Conservation (phyloP, 2,113 vertebrate genomes). For the Podilymbus podiceps region DNA sequence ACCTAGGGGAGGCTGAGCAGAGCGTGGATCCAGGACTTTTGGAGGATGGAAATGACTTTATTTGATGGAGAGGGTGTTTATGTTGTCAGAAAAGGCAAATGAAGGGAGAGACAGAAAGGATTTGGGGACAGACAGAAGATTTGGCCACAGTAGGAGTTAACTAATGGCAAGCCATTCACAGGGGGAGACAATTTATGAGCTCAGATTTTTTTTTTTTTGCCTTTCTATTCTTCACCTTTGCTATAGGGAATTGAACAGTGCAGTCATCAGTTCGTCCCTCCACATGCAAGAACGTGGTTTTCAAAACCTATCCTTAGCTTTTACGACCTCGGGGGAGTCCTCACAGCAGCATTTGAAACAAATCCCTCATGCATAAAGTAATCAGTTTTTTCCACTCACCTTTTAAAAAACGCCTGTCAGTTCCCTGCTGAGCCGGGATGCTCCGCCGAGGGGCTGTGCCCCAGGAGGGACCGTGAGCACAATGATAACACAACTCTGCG, state of each 20-base stretch:
- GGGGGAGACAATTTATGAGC: not conserved
- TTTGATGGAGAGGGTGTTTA: not conserved
- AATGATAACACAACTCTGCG: not conserved
- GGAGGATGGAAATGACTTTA: not conserved
- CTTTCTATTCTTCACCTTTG: not conserved
- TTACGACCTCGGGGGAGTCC: not conserved
- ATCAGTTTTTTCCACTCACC: not conserved
- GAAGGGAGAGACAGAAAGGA: not conserved
- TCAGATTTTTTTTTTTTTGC: not conserved
- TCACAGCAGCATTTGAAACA: not conserved
- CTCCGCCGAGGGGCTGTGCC: not conserved
- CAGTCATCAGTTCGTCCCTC: not conserved
- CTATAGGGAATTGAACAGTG: not conserved
- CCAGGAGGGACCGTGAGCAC: not conserved
- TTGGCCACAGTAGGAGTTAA: not conserved
- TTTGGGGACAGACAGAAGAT: not conserved
- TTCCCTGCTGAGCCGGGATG: not conserved
- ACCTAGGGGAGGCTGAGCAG: not conserved
- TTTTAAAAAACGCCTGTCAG: not conserved
- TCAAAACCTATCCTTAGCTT: not conserved
- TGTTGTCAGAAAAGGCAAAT: not conserved
- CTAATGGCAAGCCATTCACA: not conserved
- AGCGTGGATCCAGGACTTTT: fast-evolving
- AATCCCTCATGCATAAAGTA: not conserved
- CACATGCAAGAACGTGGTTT: fast-evolving